Evolutionary conservation across 2,113 vertebrate species (phyloP).

Genomic region (Fukomys damarensis): DNA sequence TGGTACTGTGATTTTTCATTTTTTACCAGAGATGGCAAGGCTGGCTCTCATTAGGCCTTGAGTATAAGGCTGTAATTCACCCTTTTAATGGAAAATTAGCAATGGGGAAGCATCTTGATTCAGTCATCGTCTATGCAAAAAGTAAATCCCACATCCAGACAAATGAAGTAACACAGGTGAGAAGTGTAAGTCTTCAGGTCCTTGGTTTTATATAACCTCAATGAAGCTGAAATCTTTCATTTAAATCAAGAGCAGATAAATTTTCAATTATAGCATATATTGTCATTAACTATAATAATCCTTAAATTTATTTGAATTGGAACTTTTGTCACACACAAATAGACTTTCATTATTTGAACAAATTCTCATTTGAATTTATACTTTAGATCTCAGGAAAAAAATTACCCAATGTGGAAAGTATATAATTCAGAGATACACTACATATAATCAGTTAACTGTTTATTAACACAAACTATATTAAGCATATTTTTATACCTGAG

Average conservation of each 20-base stretch:
- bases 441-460: neutral
- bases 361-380: neutral
- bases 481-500: neutral
- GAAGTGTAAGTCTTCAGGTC: neutral
- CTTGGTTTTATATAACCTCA: neutral
- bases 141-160: neutral
- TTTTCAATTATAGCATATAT: neutral
- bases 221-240: neutral
- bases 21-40: neutral
- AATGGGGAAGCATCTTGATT: neutral
- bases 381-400: neutral
- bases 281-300: neutral
- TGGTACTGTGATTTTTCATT: neutral
- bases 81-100: neutral
- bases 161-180: neutral
- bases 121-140: neutral
- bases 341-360: neutral
- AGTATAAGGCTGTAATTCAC: neutral
- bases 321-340: conserved; percentile 9
- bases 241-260: neutral
- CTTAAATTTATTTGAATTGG: neutral
- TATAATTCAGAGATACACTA: neutral
- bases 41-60: neutral
- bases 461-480: neutral
- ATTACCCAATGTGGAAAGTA: neutral